Conservation (phyloP, 2,888 invertebrate genomes). For the Coelopa pilipes region DNA sequence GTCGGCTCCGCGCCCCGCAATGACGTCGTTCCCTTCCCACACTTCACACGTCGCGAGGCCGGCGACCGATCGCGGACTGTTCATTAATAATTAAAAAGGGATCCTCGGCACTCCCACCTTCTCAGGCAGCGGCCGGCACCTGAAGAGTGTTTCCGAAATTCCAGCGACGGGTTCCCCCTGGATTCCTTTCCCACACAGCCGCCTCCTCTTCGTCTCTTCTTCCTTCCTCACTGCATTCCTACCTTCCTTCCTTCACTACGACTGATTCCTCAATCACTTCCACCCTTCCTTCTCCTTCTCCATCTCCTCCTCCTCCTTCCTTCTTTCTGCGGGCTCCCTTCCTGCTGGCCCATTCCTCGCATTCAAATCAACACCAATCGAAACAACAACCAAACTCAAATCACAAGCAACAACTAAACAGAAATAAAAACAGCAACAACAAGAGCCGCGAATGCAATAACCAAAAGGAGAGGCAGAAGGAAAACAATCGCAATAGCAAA, state of each 20-base stretch:
- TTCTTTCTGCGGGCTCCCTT: not conserved
- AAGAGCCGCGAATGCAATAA: not conserved
- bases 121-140: not conserved
- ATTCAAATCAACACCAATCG: constrained; percentile 24
- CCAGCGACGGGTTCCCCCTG: not conserved
- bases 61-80: not conserved
- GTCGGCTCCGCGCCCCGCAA: not conserved
- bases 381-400: constrained; percentile 4
- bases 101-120: not conserved
- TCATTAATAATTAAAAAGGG: constrained; percentile 10
- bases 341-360: not conserved
- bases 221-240: not conserved
- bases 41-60: not conserved
- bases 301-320: not conserved
- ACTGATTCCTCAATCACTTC: too few species aligned
- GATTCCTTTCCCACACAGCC: not conserved
- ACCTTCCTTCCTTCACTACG: not conserved
- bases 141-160: not conserved
- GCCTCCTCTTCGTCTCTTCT: not conserved
- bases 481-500: constrained; percentile 2
- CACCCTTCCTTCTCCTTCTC: too few species aligned
- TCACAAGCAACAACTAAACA: not conserved
- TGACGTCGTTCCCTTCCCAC: not conserved
- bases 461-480: not conserved
- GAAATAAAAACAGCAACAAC: constrained; percentile 11